These are phyloP conservation scores for Meriones psammophilus DNA, from an alignment of 2,797 vertebrate genomes.

Conservation along the genomic window DNA sequence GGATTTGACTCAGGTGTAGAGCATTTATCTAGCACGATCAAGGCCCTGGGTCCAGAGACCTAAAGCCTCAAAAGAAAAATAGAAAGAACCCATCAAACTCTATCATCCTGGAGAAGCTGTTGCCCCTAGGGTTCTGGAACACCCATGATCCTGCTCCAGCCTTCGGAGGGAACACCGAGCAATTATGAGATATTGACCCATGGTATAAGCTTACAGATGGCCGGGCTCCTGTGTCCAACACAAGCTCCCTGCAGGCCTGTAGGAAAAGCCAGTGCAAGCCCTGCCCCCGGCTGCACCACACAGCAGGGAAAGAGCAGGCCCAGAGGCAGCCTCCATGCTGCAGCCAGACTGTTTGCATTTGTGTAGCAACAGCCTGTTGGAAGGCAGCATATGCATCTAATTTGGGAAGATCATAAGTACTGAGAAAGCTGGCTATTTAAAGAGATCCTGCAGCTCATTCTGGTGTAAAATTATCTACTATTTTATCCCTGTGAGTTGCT, in stretches of 20 bases:
- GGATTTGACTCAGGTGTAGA: not conserved
- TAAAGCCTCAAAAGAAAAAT: not conserved
- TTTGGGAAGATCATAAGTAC: not conserved
- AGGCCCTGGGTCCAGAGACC: not conserved
- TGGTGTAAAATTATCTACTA: not conserved
- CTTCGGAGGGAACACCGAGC: not conserved
- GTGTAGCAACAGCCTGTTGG: not conserved
- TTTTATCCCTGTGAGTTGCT: not conserved
- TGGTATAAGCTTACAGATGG: not conserved
- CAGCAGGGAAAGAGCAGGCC: not conserved
- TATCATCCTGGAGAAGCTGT: not conserved
- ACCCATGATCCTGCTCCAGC: not conserved
- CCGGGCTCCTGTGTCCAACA: not conserved
- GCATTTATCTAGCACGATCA: not conserved
- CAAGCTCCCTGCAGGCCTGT: not conserved
- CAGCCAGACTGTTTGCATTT: not conserved
- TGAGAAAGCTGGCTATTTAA: conserved; percentile 52
- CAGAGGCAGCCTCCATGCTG: not conserved
- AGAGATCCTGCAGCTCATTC: conserved; percentile 52
- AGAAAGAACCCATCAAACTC: not conserved
- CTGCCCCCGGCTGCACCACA: not conserved
- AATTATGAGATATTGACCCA: not conserved
- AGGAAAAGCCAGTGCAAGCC: not conserved
- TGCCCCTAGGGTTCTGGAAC: not conserved
- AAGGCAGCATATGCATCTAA: conserved; percentile 5